Evolutionary conservation across 2,888 invertebrate species (phyloP), one percentile per base, ranked within the genome.

Genomic region (Balanococcus diminutus): DNA sequence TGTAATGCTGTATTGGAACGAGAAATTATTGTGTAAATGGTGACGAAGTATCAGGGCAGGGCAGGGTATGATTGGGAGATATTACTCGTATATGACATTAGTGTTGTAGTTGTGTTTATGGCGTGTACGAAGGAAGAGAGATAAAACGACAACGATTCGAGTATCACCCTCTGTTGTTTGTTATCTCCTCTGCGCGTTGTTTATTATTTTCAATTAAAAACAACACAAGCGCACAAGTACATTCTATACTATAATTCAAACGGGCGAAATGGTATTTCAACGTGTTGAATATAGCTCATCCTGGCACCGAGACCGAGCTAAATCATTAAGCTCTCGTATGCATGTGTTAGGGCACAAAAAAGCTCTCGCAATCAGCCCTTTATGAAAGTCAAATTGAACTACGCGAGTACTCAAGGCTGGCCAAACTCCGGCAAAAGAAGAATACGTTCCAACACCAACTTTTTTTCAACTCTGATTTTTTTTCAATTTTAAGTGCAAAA

Each of bases 381-480:
- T 67, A 42, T 42, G 81, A 56, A 67, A 84, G 84, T 36, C 39
- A 56, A 39, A 84, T 31, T 61, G 25, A 67, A 67, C 56, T 8
- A 56, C 42, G 42, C 42, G 11, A 14, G 42, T 42, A 11, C 11
- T 42, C n/a, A n/a, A n/a, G n/a, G n/a, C n/a, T n/a, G n/a, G n/a
- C n/a, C n/a, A n/a, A 36, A 36, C 36, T 36, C 8, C 5, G 36
- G 36, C 8, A 8, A 36, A 36, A 36, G 8, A 36, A 36, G 8
- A 36, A 36, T 36, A 36, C 36, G 5, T 36, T 6, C 36, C 8
- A 36, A 8, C 3, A 36, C n/a, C n/a, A n/a, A n/a, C n/a, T n/a
- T n/a, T n/a, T n/a, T n/a, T n/a, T n/a, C n/a, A n/a, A n/a, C n/a
- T n/a, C n/a, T n/a, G n/a, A n/a, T n/a, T n/a, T n/a, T n/a, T n/a